These are phyloP conservation scores for Drosophila auraria DNA, from an alignment of 1,140 invertebrate species.

Conservation along the genomic window DNA sequence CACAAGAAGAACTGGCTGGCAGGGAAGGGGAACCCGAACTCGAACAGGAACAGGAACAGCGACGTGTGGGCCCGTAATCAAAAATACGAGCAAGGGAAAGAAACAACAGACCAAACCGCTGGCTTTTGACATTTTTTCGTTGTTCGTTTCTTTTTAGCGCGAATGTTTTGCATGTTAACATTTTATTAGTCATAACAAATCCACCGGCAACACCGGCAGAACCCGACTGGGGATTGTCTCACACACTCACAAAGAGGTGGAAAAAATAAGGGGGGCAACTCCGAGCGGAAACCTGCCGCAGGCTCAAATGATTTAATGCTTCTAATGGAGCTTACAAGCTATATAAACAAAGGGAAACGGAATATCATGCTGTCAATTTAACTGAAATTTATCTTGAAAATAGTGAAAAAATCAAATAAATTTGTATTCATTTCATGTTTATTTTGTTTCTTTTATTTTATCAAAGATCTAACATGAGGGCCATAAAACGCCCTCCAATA, in stretches of 20 bases:
- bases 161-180: conserved; percentile 83
- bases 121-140: conserved; percentile 77
- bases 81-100: conserved; percentile 34
- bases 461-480: no score
- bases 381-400: no score
- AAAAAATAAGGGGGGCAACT: conserved; percentile 11
- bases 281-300: conserved; percentile 45
- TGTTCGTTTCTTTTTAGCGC: conserved; percentile 59
- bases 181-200: conserved; percentile 83
- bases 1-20: conserved; percentile 43
- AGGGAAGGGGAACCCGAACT: not conserved
- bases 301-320: conserved; percentile 56
- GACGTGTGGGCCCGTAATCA: conserved; percentile 74
- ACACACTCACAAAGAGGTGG: conserved; percentile 7
- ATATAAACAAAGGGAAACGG: conserved; percentile 7
- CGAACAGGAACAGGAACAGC: conserved; percentile 45
- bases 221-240: conserved; percentile 40
- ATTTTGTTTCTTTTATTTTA: no score
- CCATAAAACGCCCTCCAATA: no score
- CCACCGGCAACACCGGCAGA: conserved; percentile 36
- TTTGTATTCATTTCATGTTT: no score
- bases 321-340: conserved; percentile 27
- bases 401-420: no score
- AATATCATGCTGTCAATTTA: conserved; percentile 1
- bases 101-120: conserved; percentile 45